These are phyloP conservation scores for Pelecanus crispus DNA, from an alignment of 2,113 vertebrate genomes.

Conservation along the genomic window DNA sequence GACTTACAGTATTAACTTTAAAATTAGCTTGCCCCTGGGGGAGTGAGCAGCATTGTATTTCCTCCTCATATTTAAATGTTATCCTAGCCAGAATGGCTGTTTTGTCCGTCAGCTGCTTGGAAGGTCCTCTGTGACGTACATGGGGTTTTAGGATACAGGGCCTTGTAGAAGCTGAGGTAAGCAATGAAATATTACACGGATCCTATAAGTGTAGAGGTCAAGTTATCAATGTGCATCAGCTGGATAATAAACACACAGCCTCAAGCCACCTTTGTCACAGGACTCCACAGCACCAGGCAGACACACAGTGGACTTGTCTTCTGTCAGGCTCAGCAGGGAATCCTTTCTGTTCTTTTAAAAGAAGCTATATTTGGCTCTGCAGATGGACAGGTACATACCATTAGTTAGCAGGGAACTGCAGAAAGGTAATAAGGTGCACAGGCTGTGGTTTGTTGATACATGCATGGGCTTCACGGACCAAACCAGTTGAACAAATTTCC, in stretches of 20 bases:
- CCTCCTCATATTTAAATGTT: neutral
- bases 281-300: neutral
- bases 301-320: neutral
- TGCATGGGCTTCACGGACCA: neutral
- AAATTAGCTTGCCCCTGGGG: neutral
- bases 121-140: neutral
- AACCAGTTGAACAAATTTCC: neutral
- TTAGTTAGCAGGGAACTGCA: neutral
- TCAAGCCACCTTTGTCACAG: neutral
- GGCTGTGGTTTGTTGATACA: neutral
- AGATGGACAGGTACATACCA: neutral
- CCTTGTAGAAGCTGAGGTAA: neutral
- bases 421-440: neutral
- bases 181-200: neutral
- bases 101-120: neutral
- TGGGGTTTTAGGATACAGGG: neutral
- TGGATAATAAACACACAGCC: neutral
- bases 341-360: neutral
- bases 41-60: slow-evolving; percentile 10
- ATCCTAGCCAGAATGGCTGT: neutral
- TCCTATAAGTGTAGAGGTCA: neutral
- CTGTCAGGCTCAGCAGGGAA: neutral
- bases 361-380: neutral
- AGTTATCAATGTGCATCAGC: neutral
- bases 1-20: neutral